phyloP scores from a whole-genome alignment of 2,113 vertebrate genomes.

The Chiloscyllium plagiosum region DNA sequence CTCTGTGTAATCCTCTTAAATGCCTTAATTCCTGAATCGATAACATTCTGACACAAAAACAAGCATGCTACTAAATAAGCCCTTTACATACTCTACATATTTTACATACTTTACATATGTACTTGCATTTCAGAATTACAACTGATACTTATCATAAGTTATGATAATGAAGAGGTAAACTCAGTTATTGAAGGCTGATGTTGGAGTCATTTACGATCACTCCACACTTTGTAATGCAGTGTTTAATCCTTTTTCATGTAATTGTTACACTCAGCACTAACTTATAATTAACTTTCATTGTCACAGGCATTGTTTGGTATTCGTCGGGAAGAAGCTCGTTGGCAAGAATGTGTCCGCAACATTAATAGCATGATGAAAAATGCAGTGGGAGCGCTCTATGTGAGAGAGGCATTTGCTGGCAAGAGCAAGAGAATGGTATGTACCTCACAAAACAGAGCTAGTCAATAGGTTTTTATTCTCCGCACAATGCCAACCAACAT shows the following conservation, averaged over 20 bases:
- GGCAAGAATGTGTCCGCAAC: slow-evolving; percentile 87
- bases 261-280: background rate
- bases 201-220: background rate
- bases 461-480: background rate
- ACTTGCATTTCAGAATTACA: background rate
- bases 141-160: background rate
- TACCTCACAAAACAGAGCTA: slow-evolving; percentile 28
- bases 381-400: slow-evolving; percentile 85
- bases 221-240: background rate
- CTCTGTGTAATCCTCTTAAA: background rate
- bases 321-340: slow-evolving; percentile 79
- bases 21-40: background rate
- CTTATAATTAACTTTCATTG: background rate
- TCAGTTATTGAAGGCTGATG: background rate
- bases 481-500: background rate
- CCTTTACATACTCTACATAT: background rate
- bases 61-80: background rate
- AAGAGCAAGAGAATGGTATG: slow-evolving; percentile 87
- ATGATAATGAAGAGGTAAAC: background rate
- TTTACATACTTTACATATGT: background rate
- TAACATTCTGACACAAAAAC: background rate
- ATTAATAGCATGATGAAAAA: slow-evolving; percentile 94
- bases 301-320: slow-evolving; percentile 79
- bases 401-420: slow-evolving; percentile 76
- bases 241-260: background rate